phyloP scores from a whole-genome alignment of 2,888 invertebrate genomes.

The Cetonia aurata region DNA sequence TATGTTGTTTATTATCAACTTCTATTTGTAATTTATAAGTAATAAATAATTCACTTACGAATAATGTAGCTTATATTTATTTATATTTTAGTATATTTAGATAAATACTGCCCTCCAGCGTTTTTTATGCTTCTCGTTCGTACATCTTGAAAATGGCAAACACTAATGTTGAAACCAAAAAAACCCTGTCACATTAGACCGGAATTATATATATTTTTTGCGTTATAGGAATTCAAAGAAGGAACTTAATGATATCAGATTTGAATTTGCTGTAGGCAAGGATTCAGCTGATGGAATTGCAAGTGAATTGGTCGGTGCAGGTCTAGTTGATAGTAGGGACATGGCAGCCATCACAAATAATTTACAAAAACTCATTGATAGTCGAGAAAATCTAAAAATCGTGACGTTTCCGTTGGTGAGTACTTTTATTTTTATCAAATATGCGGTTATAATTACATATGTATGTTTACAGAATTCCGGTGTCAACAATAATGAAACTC shows the following conservation, averaged over 20 bases:
- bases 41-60: too few species aligned
- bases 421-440: constrained; percentile 13
- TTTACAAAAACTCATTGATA: constrained; percentile 90
- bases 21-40: too few species aligned
- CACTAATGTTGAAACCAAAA: too few species aligned
- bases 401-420: constrained; percentile 90
- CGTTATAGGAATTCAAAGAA: constrained; percentile 81
- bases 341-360: constrained; percentile 92
- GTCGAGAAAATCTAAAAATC: constrained; percentile 75
- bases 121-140: too few species aligned
- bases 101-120: too few species aligned
- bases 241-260: constrained; percentile 97
- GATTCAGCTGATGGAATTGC: constrained; percentile 95
- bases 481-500: constrained; percentile 80
- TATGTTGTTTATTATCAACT: too few species aligned
- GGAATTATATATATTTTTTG: constrained; percentile 6
- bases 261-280: constrained; percentile 93
- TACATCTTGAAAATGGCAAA: too few species aligned
- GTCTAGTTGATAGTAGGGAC: constrained; percentile 92
- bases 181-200: too few species aligned
- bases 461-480: constrained; percentile 72
- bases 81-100: too few species aligned
- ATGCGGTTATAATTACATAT: constrained; percentile 1
- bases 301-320: constrained; percentile 93
- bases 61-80: too few species aligned